phyloP scores from a whole-genome alignment of 2,797 vertebrate genomes.

The Scolopax rusticola region DNA sequence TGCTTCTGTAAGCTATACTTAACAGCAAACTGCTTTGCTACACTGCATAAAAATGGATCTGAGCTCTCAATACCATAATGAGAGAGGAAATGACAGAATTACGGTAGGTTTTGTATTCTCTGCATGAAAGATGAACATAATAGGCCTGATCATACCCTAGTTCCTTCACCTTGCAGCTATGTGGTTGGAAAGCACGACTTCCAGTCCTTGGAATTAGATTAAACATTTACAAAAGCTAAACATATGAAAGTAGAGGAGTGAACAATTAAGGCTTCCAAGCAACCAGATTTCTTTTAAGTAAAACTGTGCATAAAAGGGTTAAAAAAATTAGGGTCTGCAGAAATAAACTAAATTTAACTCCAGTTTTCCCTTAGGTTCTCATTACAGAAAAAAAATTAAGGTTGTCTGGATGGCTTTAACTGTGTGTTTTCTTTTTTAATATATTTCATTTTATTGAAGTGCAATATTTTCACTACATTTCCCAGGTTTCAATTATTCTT shows the following conservation, averaged over 20 bases:
- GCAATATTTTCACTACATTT: conserved; percentile 5
- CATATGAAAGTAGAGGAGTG: neutral
- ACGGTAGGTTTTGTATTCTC: neutral
- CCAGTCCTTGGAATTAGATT: neutral
- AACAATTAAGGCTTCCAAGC: neutral
- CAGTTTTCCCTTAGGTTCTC: conserved; percentile 41
- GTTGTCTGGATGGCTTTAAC: conserved; percentile 14
- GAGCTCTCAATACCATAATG: neutral
- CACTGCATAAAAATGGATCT: conserved; percentile 17
- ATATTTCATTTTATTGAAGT: neutral
- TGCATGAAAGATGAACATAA: neutral
- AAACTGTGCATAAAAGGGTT: neutral
- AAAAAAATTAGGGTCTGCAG: neutral
- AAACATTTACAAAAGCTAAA: neutral
- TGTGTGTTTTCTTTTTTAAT: neutral
- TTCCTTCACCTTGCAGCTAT: neutral
- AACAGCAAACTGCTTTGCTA: neutral
- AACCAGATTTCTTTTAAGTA: neutral
- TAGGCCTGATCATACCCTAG: neutral
- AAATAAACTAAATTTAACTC: conserved; percentile 32
- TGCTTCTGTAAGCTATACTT: neutral
- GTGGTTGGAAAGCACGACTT: neutral
- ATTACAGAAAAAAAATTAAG: conserved; percentile 31
- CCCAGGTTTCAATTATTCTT: conserved; percentile 16
- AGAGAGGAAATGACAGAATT: conserved; percentile 32